phyloP scores from a whole-genome alignment of 2,888 invertebrate genomes.

The Ellobium chinense region DNA sequence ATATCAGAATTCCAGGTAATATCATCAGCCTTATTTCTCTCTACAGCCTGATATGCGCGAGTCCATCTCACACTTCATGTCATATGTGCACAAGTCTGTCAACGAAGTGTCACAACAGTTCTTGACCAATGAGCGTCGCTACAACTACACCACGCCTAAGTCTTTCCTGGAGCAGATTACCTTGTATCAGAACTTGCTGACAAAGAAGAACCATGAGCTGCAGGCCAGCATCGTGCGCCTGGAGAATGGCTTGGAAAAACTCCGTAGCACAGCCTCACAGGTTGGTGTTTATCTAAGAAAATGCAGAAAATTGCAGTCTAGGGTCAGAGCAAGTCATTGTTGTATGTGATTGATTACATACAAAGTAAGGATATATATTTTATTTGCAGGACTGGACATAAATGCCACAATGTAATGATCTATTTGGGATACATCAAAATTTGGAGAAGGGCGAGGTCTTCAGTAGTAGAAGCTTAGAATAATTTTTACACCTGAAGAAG shows the following conservation, averaged over 20 bases:
- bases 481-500: too few species aligned
- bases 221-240: slow-evolving; percentile 90
- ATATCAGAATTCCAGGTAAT: too few species aligned
- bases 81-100: slow-evolving; percentile 95
- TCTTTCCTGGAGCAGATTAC: slow-evolving; percentile 97
- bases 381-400: too few species aligned
- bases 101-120: slow-evolving; percentile 93
- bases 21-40: neutral
- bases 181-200: slow-evolving; percentile 91
- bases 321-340: too few species aligned
- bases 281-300: too few species aligned
- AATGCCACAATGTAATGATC: too few species aligned
- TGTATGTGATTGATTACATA: too few species aligned
- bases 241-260: slow-evolving; percentile 95
- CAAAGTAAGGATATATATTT: too few species aligned
- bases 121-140: slow-evolving; percentile 92
- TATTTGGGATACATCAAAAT: too few species aligned
- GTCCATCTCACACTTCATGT: slow-evolving; percentile 95
- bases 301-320: too few species aligned
- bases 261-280: slow-evolving; percentile 92
- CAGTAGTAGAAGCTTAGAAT: too few species aligned
- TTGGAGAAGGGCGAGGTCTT: too few species aligned
- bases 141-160: slow-evolving; percentile 98
- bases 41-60: slow-evolving; percentile 85
- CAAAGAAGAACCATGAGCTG: slow-evolving; percentile 91